These are phyloP conservation scores for Periophthalmus magnuspinnatus DNA, from an alignment of 2,797 vertebrate species.

Conservation along the genomic window DNA sequence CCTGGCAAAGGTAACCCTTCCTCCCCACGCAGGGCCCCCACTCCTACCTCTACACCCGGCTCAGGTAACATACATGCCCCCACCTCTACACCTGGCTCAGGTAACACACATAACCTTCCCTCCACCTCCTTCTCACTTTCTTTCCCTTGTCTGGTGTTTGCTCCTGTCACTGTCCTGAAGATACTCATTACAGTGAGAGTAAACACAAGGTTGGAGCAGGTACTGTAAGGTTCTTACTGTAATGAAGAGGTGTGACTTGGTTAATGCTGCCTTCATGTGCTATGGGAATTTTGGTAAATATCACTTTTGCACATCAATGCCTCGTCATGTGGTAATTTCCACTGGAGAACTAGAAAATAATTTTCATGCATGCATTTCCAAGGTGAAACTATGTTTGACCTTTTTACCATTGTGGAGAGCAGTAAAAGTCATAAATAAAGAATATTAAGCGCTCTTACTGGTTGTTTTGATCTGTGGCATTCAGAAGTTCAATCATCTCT, in stretches of 20 bases:
- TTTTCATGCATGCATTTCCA: neutral
- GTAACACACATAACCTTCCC: neutral
- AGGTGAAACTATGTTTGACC: neutral
- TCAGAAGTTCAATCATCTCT: too few relatives aligned
- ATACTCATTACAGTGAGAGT: neutral
- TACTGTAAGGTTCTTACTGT: neutral
- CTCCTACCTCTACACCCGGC: slow-evolving; percentile 17
- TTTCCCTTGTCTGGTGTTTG: too few relatives aligned
- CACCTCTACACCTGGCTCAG: neutral
- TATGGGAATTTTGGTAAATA: neutral
- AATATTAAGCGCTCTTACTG: too few relatives aligned
- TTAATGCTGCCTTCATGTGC: neutral
- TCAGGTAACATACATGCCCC: neutral
- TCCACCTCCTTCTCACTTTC: too few relatives aligned
- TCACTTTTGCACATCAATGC: neutral
- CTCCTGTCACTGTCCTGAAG: neutral
- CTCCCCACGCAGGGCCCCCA: slow-evolving; percentile 17
- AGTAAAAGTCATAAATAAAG: too few relatives aligned
- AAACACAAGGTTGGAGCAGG: neutral
- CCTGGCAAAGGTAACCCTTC: too few relatives aligned
- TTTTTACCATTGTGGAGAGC: neutral
- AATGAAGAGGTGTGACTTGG: neutral
- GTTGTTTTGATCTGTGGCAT: too few relatives aligned
- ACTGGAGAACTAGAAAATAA: neutral
- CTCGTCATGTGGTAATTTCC: neutral